A percentile compares a stretch with the other conserved stretches of the same genome.
phyloP scores from a whole-genome alignment of 2,113 vertebrate genomes.

The Lagenorhynchus albirostris region DNA sequence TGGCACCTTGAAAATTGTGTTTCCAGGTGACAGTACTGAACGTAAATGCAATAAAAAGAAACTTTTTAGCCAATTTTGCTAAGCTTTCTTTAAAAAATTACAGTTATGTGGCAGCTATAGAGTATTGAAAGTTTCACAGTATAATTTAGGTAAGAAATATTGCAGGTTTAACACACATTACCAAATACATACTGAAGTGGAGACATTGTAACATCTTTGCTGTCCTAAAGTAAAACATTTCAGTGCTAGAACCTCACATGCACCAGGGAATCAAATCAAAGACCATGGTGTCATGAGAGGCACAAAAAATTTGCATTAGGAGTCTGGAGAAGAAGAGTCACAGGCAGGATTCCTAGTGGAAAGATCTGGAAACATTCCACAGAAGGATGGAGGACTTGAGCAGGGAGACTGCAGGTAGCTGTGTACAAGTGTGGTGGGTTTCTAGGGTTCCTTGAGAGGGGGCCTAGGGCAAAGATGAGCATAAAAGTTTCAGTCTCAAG shows the following conservation, averaged over 20 bases:
- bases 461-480: neutral
- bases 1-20: neutral
- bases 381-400: neutral
- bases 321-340: neutral
- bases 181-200: neutral
- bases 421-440: neutral
- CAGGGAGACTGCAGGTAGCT: neutral
- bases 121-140: neutral
- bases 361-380: neutral
- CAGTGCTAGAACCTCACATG: neutral
- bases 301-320: neutral
- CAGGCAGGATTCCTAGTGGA: neutral
- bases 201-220: neutral
- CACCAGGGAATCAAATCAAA: neutral
- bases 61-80: neutral
- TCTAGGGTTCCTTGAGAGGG: neutral
- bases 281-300: neutral
- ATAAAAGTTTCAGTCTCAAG: neutral
- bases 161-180: neutral
- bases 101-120: neutral
- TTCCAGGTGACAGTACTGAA: conserved; percentile 4
- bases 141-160: neutral
- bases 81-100: conserved; percentile 4
- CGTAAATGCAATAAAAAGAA: neutral
- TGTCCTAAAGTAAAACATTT: neutral